Evolutionary conservation across 2,888 invertebrate species (phyloP), one percentile per base, ranked within the genome.

Genomic region (Marasmarcha lunaedactyla): DNA sequence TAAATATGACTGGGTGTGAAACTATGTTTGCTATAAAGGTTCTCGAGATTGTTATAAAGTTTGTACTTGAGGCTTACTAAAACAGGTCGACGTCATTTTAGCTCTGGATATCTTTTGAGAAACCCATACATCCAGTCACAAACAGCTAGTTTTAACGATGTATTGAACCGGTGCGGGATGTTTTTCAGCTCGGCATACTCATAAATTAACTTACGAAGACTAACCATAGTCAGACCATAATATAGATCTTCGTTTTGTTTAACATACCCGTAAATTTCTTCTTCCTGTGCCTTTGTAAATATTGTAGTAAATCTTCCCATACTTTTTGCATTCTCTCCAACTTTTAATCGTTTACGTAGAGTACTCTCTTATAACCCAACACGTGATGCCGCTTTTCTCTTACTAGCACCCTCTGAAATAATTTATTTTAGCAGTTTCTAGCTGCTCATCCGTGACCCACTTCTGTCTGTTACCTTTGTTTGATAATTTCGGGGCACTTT

Each of bases 1-100:
- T 47, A 42, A 42, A 55, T 46, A 55, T 48, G 33, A 51, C 47
- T 42, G 25, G 55, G 45, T n/a, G 35, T 12, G 48, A 54, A 48
- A 26, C 46, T 46, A 27, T 50, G 43, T 39, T 50, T 48, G 3
- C 46, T 30, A 35, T 44, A 48, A n/a, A 51, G 14, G 7, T 36
- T 35, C 39, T 43, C 42, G 26, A 57, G 38, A 39, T 54, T 55
- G 5, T 42, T 15, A 41, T 48, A 57, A 46, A n/a, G n/a, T n/a
- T n/a, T n/a, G n/a, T n/a, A n/a, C n/a, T n/a, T n/a, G n/a, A n/a
- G n/a, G n/a, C n/a, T n/a, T n/a, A n/a, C n/a, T n/a, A n/a, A n/a
- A n/a, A n/a, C n/a, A 26, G 46, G 38, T 14, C 44, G 43, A 33
- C 42, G 41, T 33, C 47, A 37, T 35, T 34, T 40, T 15, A 48